A percentile compares a stretch with the other conserved stretches of the same genome.
Evolutionary conservation across 2,113 vertebrate species (phyloP).

Genomic region (Hyperopisus bebe): DNA sequence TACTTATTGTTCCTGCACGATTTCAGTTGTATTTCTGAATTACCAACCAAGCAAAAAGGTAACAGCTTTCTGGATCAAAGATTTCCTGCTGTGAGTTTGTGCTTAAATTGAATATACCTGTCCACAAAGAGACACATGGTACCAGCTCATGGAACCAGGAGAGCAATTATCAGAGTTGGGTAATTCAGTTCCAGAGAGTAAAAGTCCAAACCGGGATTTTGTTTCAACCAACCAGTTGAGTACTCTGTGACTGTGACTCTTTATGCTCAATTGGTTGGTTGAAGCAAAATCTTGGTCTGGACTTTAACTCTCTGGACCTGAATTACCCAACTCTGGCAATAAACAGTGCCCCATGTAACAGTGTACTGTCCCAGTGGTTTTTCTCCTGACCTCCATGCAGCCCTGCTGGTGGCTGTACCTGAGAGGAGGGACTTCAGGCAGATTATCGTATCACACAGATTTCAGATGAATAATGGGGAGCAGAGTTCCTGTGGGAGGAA

Average conservation of each 20-base stretch:
- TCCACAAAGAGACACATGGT: not conserved
- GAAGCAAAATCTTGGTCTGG: too few species aligned
- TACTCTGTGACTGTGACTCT: too few species aligned
- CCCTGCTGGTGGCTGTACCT: not conserved
- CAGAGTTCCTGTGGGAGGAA: not conserved
- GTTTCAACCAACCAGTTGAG: too few species aligned
- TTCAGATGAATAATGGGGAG: not conserved
- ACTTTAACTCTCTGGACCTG: too few species aligned
- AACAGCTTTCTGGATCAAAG: not conserved
- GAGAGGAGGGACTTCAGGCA: not conserved
- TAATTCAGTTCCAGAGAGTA: too few species aligned
- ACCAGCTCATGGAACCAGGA: slow-evolving; percentile 17
- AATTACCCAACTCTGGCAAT: too few species aligned
- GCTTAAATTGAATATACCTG: not conserved
- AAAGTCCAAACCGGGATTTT: too few species aligned
- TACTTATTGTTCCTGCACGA: not conserved
- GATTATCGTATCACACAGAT: not conserved
- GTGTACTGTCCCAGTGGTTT: not conserved
- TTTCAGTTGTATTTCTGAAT: not conserved
- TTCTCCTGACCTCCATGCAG: not conserved
- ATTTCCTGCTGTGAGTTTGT: not conserved
- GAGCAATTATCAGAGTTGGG: too few species aligned
- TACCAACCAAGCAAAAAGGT: not conserved
- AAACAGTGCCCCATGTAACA: not conserved
- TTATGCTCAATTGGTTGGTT: too few species aligned